phyloP scores from a whole-genome alignment of 2,113 vertebrate species.

The Coptodon bakossiorum region DNA sequence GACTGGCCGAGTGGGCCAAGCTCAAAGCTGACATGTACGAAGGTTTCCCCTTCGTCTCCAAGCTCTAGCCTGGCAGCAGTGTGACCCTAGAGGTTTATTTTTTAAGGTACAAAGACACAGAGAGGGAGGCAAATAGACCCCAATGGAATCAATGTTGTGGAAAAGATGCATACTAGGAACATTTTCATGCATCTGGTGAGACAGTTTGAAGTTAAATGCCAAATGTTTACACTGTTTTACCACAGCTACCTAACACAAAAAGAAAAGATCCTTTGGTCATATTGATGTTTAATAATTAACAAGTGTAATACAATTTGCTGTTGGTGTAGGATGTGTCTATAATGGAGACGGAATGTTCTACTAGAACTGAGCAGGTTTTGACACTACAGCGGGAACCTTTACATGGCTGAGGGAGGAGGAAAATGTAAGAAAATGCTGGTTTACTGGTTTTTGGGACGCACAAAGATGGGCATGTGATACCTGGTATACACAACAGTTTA shows the following conservation, averaged over 20 bases:
- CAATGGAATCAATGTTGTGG: neutral
- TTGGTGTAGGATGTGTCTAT: neutral
- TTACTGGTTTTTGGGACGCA: neutral
- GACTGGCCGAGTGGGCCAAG: conserved; percentile 84
- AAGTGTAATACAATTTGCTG: neutral
- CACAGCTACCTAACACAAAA: neutral
- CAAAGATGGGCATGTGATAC: neutral
- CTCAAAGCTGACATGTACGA: conserved; percentile 91
- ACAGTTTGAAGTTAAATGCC: neutral
- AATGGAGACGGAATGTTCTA: neutral
- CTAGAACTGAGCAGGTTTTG: neutral
- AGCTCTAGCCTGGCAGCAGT: conserved; percentile 67
- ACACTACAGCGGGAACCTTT: neutral
- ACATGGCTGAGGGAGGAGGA: neutral
- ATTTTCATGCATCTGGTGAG: neutral
- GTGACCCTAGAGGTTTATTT: neutral
- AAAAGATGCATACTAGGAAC: neutral
- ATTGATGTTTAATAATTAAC: neutral
- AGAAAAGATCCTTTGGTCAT: neutral
- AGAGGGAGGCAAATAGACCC: neutral
- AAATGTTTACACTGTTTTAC: neutral
- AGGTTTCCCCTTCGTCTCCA: conserved; percentile 81
- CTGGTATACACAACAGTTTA: neutral
- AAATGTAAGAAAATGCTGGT: neutral
- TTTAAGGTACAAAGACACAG: neutral